Base-by-base conservation (phyloP, 2,888 invertebrate genomes). In the Anthrax anthrax region DNA sequence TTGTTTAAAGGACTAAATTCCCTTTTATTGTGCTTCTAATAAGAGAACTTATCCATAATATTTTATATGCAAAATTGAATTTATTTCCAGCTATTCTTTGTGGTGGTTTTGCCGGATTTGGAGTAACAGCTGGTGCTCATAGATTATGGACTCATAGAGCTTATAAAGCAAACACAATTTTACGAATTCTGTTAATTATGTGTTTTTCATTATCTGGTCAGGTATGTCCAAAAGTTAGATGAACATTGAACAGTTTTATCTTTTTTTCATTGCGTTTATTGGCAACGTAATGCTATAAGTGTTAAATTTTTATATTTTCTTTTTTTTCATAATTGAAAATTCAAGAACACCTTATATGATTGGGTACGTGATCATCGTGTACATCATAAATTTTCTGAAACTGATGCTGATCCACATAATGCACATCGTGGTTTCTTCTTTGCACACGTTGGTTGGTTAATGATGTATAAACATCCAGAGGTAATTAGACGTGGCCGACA, bases 361-460 rank as follows among this genome's bases (percentile, higher is more conserved):
- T 92, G 91, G 91, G 79, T 80, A 5, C 72, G 84, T 40, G 84
- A 85, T 65, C 85, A 85, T 64, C 72, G 85, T 49, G 82, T 82
- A 1, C 85, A 85, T 60, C 84, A 85, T 63, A 84, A 84, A 61
- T 85, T 81, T 64, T 84, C 84, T 18, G 89, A 89, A 62, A 85
- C 84, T 0, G 74, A 80, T 54, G 87, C 86, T 0, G 88, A 89
- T 68, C 88, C 88, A 0, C 88, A 88, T 62, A 80, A 88, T 62
- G 78, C 80, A 4, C 76, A 75, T 47, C 73, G 87, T 9, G 91
- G 91, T 0, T 91, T 95, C 69, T 89, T 88, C 71, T 95, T 92
- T 69, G 74, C 92, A 0, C 94, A 95, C 63, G 80, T 91, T 36
- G 94, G 94, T 18, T 95, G 94, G 95, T 72, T 94, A 18, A 81